Evolutionary conservation across 2,113 vertebrate species (phyloP).

Genomic region (Promerops cafer): DNA sequence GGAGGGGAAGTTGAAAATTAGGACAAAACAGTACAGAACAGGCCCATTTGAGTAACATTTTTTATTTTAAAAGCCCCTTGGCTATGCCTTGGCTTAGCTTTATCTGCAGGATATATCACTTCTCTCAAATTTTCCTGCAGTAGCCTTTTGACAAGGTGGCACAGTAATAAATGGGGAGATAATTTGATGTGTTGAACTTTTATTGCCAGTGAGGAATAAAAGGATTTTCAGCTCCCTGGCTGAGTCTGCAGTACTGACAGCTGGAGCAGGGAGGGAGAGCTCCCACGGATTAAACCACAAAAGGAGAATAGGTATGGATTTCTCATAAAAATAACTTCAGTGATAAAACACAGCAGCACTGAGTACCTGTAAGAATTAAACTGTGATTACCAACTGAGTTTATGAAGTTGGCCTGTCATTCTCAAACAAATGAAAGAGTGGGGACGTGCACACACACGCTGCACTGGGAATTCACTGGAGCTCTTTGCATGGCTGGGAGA

Average conservation of each 20-base stretch:
- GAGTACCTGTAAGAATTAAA: neutral
- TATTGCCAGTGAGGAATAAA: conserved; percentile 40
- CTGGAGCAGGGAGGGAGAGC: neutral
- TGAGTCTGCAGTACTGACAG: neutral
- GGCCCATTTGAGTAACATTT: neutral
- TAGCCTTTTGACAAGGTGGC: conserved; percentile 48
- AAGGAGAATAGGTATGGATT: neutral
- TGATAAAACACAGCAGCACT: neutral
- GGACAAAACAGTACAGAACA: neutral
- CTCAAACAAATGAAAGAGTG: neutral
- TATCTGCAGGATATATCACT: conserved; percentile 33
- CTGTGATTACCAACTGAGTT: neutral
- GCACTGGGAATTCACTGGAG: neutral
- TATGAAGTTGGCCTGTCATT: neutral
- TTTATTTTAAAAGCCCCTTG: conserved; percentile 27
- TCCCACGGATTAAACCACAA: neutral
- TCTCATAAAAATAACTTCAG: conserved; percentile 12
- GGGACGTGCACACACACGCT: fast-evolving
- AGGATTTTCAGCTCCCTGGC: conserved; percentile 27
- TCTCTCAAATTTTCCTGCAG: conserved; percentile 38
- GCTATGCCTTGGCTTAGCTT: conserved; percentile 14
- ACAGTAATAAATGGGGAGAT: conserved; percentile 57
- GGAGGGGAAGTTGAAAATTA: neutral
- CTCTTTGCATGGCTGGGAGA: neutral
- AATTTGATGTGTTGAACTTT: conserved; percentile 44